Conservation (phyloP, 1,140 invertebrate genomes). For the Lasioglossum albipes region DNA sequence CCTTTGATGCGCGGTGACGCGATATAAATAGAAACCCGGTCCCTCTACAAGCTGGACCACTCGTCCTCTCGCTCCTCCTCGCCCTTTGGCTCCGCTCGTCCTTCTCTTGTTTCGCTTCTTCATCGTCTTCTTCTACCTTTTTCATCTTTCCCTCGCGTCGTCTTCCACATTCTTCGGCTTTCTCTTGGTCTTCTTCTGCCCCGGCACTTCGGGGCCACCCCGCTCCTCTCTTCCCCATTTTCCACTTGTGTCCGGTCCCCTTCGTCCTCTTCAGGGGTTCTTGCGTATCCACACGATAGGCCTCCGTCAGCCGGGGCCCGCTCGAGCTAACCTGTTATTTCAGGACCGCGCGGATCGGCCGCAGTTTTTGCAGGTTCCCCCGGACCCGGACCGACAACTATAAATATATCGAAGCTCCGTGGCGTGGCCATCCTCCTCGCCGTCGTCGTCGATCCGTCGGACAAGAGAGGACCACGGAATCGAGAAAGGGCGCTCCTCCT, state of each 20-base stretch:
- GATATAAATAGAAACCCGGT: conserved; percentile 71
- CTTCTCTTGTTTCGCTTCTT: conserved; percentile 31
- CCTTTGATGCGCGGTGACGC: conserved; percentile 68
- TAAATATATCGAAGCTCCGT: conserved; percentile 72
- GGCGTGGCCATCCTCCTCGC: conserved; percentile 23
- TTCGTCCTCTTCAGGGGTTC: conserved; percentile 44
- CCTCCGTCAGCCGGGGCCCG: conserved; percentile 43
- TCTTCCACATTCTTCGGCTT: conserved; percentile 37
- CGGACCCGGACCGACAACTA: conserved; percentile 63
- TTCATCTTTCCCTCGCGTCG: conserved; percentile 35
- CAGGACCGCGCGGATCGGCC: conserved; percentile 73
- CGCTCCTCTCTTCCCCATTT: conserved; percentile 51
- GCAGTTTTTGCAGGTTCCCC: conserved; percentile 67
- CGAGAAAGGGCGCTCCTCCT: conserved; percentile 22
- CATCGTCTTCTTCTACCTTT: conserved; percentile 28
- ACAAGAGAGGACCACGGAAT: background rate
- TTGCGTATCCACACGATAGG: conserved; percentile 30
- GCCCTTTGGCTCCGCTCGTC: conserved; percentile 32
- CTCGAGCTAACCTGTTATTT: conserved; percentile 76
- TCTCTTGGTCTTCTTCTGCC: conserved; percentile 28
- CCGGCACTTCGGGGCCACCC: background rate
- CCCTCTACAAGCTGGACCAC: conserved; percentile 58
- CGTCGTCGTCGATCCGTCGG: background rate
- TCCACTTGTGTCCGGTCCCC: conserved; percentile 23
- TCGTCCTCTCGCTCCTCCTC: conserved; percentile 28